Evolutionary conservation across 2,113 vertebrate genomes (phyloP), one percentile per base, ranked within the genome.

Genomic region (Fukomys damarensis): DNA sequence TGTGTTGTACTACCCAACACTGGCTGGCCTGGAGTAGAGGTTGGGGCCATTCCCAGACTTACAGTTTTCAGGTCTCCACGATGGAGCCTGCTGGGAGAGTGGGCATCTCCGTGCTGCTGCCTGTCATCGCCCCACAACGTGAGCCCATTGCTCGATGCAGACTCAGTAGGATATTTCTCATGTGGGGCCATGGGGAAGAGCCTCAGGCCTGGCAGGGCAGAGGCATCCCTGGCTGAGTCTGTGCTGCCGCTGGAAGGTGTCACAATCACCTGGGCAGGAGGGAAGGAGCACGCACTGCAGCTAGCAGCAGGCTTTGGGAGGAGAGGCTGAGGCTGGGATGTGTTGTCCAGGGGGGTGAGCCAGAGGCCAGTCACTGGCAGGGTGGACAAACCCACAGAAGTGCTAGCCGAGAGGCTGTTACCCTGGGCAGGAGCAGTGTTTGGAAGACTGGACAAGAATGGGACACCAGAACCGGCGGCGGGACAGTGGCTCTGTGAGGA

Each of bases 331-430:
- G 98, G 96, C 1, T 86, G 52, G 30, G 59, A 16, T 2, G 52
- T 28, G 93, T 93, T 5, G 22, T 28, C 28, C 38, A 41, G 12
- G 13, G 17, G 17, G 0, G 94, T 96, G 30, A 95, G 88, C 89
- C 98, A 98, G 10, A 92, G 94, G 91, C 98, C 98, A 98, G 99
- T 99, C 28, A 98, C 93, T 0, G 99, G 97, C 82, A 98, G 98
- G 38, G 93, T 52, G 2, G 95, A 89, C 22, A 97, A 74, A 49
- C 93, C 96, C 0, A 97, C 97, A 66, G 94, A 95, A 3, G 98
- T 91, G 30, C 98, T 95, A 86, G 92, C 79, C 5, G 4, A 56
- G 52, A 13, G 20, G 20, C 49, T n/a, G 19, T 38, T 14, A 32
- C 8, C 66, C 26, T 68, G n/a, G 30, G 12, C 77, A 70, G 77